phyloP scores from a whole-genome alignment of 2,113 vertebrate genomes.

The Crotalus tigris region DNA sequence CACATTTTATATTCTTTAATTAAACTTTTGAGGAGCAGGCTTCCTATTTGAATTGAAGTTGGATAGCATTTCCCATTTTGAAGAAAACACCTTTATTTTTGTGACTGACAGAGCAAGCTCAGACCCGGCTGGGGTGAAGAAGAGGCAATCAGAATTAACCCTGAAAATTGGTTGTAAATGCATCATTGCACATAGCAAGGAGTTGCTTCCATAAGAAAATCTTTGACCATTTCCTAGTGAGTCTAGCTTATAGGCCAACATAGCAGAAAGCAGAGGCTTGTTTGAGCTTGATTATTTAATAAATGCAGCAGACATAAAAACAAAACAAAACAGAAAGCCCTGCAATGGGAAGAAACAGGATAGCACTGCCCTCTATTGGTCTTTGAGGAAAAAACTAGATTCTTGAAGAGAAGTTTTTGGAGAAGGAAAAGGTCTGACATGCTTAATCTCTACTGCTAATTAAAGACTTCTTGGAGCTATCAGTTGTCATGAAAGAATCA shows the following conservation, averaged over 20 bases:
- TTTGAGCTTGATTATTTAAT: neutral
- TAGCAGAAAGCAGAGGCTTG: neutral
- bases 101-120: accelerated
- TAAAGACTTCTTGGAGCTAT: constrained; percentile 16
- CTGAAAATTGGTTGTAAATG: neutral
- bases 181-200: neutral
- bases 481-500: constrained; percentile 16
- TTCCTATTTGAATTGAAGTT: neutral
- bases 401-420: neutral
- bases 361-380: constrained; percentile 89
- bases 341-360: constrained; percentile 52
- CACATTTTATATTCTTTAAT: neutral
- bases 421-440: neutral
- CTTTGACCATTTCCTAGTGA: neutral
- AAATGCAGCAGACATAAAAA: neutral
- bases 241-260: neutral
- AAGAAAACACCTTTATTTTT: neutral
- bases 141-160: neutral
- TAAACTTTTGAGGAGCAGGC: neutral
- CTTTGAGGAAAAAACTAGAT: neutral
- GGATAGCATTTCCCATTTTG: neutral
- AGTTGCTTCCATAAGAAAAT: neutral
- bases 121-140: neutral
- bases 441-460: neutral
- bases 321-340: neutral